Evolutionary conservation across 2,797 vertebrate species (phyloP), one percentile per base, ranked within the genome.

Genomic region (Xiphorhynchus erythropygius): DNA sequence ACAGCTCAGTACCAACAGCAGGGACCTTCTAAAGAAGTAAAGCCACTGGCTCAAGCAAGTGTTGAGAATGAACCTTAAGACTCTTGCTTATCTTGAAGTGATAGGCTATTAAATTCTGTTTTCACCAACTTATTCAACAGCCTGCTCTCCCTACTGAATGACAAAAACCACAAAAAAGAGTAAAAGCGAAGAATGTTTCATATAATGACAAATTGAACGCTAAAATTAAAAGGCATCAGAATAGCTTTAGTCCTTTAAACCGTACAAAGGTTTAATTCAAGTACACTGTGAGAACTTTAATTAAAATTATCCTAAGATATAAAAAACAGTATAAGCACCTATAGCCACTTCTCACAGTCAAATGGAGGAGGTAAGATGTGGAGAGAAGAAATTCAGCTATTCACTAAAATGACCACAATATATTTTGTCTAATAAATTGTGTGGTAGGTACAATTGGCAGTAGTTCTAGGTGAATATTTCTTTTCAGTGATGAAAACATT

Each of bases 201-300:
- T n/a, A 69, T 21, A n/a, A 70, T 70, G 57, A 59, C 60, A 92
- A 71, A 70, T 18, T 70, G 49, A 92, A 83, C 1, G 4, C 37
- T 81, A 80, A 79, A 94, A 92, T 84, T 42, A 87, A 73, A 92
- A 89, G 33, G 25, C 52, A 82, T 52, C 52, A 56, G 75, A 93
- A 65, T 18, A 85, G 41, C 57, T 47, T 68, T 33, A 90, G 67
- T 69, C 12, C 55, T 92, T 80, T 87, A 83, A 69, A 67, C 13
- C 0, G 6, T 24, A 78, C 10, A 73, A 89, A 82, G 42, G 56
- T 85, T 87, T 87, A 84, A 93, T 52, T 85, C 52, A 77, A 71
- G 27, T 74, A 91, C 19, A 60, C 60, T 84, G 7, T 55, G 68
- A 56, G 33, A 89, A 91, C 41, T 63, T 91, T 56, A 93, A 96